Percentiles rank a stretch among this genome's conserved stretches.
phyloP scores from a whole-genome alignment of 2,797 vertebrate species.

The Alectoris magna region DNA sequence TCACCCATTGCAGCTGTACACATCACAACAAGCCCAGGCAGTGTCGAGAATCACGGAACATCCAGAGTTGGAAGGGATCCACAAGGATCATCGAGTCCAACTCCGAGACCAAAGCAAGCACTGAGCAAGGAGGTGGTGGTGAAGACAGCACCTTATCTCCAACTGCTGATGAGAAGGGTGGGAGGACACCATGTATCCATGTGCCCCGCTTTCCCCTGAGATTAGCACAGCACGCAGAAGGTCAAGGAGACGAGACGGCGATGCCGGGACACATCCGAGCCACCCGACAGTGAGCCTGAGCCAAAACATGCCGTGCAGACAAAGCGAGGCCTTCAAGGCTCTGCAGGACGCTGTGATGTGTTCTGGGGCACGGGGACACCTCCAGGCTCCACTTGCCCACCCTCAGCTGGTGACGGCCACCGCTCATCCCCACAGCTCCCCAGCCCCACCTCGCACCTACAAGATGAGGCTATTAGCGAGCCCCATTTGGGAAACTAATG shows the following conservation, averaged over 20 bases:
- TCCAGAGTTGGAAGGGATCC: no score
- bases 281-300: background rate
- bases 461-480: background rate
- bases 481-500: background rate
- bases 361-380: background rate
- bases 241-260: slow-evolving; percentile 43
- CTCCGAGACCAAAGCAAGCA: background rate
- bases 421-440: background rate
- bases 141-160: background rate
- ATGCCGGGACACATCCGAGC: background rate
- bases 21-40: background rate
- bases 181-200: background rate
- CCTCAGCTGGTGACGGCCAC: accelerated
- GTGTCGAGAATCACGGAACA: background rate
- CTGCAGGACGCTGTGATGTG: accelerated
- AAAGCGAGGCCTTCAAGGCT: background rate
- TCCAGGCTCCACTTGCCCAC: background rate
- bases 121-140: background rate
- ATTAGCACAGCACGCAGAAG: background rate
- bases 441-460: background rate
- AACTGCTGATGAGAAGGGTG: background rate
- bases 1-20: background rate
- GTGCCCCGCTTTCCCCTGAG: slow-evolving; percentile 1
- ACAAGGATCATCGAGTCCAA: no score
- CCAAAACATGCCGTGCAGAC: slow-evolving; percentile 46